These are phyloP conservation scores for Geopemphigus sp. DNA, from an alignment of 1,140 invertebrate species.

Conservation along the genomic window DNA sequence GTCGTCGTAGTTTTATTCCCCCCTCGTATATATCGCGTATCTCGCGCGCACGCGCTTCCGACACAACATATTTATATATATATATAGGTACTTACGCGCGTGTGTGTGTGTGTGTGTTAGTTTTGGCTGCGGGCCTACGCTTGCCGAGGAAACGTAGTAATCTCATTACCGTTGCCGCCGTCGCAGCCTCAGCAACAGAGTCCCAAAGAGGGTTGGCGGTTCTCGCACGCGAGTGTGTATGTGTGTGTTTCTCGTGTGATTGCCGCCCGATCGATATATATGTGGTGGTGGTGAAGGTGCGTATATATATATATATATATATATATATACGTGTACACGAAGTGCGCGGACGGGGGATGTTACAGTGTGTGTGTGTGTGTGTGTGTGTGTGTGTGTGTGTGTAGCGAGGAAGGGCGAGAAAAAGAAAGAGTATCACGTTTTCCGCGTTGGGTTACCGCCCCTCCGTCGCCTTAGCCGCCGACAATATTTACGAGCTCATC, in stretches of 20 bases:
- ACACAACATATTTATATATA: too few species aligned
- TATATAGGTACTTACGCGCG: neutral
- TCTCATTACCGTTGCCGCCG: conserved; percentile 30
- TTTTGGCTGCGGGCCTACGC: conserved; percentile 35
- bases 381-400: too few species aligned
- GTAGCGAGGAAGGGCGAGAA: neutral
- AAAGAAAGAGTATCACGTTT: conserved; percentile 36
- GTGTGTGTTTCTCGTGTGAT: conserved; percentile 25
- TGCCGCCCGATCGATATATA: conserved; percentile 42
- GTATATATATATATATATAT: too few species aligned
- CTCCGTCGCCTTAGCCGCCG: neutral
- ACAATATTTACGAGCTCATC: conserved; percentile 39
- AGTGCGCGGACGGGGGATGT: neutral
- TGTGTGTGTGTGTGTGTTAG: neutral
- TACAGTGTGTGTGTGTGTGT: neutral
- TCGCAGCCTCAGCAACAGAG: neutral
- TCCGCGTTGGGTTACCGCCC: conserved; percentile 12
- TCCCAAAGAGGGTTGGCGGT: conserved; percentile 14
- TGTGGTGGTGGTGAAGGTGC: too few species aligned
- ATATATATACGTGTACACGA: too few species aligned
- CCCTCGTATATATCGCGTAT: too few species aligned
- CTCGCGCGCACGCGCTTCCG: too few species aligned
- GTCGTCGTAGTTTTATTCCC: too few species aligned
- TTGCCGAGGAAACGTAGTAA: conserved; percentile 14
- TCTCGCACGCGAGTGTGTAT: too few species aligned